Conservation (phyloP, 2,797 vertebrate species). For the Crocidura indochinensis region DNA sequence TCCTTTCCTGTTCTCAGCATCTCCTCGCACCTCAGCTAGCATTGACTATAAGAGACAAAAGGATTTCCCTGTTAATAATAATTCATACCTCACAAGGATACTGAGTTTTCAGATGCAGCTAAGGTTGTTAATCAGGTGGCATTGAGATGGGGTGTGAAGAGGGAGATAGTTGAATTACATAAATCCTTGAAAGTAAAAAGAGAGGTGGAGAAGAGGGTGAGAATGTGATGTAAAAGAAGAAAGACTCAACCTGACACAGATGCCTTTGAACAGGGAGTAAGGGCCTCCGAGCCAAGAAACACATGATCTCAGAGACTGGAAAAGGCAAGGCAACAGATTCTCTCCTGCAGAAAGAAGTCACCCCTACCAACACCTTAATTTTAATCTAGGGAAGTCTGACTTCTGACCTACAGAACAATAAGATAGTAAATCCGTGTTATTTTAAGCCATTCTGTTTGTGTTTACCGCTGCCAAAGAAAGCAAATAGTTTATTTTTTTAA, state of each 20-base stretch:
- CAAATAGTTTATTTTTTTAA: slow-evolving; percentile 50
- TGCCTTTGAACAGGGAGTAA: slow-evolving; percentile 32
- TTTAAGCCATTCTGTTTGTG: neutral
- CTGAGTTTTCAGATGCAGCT: slow-evolving; percentile 26
- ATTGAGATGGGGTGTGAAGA: neutral
- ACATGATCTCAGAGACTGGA: neutral
- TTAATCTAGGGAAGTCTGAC: slow-evolving; percentile 2
- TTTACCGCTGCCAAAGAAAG: neutral
- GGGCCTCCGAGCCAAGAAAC: neutral
- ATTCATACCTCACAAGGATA: neutral
- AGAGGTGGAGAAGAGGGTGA: neutral
- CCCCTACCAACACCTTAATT: neutral
- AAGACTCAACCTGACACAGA: neutral
- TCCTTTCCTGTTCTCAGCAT: neutral
- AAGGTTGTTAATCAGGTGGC: slow-evolving; percentile 7
- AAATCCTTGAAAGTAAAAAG: neutral
- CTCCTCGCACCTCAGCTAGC: neutral
- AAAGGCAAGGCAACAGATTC: neutral
- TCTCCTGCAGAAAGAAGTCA: neutral
- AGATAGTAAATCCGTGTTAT: neutral
- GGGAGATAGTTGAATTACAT: neutral
- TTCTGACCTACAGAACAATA: slow-evolving; percentile 7
- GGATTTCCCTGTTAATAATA: neutral
- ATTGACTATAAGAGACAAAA: neutral
- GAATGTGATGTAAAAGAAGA: neutral